Conservation (phyloP, 1,140 invertebrate species). For the Brachionus calyciflorus region DNA sequence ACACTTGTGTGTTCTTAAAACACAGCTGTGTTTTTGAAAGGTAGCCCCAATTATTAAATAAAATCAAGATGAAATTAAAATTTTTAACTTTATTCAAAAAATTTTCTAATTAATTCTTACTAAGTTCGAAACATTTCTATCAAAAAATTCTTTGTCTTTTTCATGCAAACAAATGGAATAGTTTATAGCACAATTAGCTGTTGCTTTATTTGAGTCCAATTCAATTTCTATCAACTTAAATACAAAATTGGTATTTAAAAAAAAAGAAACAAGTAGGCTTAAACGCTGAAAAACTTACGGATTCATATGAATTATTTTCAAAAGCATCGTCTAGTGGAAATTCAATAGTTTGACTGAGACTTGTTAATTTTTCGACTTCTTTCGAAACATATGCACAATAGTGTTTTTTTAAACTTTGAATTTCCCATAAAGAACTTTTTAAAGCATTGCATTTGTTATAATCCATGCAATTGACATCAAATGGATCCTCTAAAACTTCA, state of each 20-base stretch:
- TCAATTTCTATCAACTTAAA: conserved; percentile 17
- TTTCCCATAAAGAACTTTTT: conserved; percentile 85
- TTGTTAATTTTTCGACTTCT: conserved; percentile 17
- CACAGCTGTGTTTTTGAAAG: too few relatives aligned
- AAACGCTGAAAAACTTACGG: neutral
- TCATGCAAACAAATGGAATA: neutral
- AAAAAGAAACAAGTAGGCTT: neutral
- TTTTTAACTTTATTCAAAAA: too few relatives aligned
- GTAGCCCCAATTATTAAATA: too few relatives aligned
- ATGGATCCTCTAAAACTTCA: conserved; percentile 69
- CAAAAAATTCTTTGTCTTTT: neutral
- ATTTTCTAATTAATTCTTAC: conserved; percentile 7
- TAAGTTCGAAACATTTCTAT: neutral
- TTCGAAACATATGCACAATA: conserved; percentile 34
- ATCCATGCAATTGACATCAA: conserved; percentile 74
- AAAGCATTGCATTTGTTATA: conserved; percentile 74
- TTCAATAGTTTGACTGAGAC: neutral
- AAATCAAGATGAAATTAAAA: too few relatives aligned
- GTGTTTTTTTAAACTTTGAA: conserved; percentile 30
- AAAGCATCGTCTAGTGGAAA: conserved; percentile 43
- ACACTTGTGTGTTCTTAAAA: too few relatives aligned
- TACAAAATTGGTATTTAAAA: neutral
- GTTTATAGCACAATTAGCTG: conserved; percentile 25
- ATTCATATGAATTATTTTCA: conserved; percentile 44
- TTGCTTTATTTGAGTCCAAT: conserved; percentile 29